These are phyloP conservation scores for Drosophila fulvimacula DNA, from an alignment of 2,888 invertebrate species.

Conservation along the genomic window DNA sequence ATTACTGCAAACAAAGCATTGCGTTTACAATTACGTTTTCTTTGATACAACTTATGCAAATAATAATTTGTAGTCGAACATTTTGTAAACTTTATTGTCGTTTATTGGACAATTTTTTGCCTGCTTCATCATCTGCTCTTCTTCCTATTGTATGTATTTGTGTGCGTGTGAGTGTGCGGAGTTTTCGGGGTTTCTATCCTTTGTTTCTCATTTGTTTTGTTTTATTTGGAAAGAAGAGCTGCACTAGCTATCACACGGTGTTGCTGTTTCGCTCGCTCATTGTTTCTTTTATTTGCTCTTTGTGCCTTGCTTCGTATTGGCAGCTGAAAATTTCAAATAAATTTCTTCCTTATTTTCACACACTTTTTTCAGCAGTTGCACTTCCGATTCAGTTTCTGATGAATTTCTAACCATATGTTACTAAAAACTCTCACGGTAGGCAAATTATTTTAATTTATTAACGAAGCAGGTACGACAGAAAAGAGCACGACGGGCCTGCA, in stretches of 20 bases:
- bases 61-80: slow-evolving; percentile 30
- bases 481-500: slow-evolving; percentile 49
- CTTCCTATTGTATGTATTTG: slow-evolving; percentile 71
- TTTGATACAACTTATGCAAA: slow-evolving; percentile 25
- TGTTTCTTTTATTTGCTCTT: slow-evolving; percentile 70
- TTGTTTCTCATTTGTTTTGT: slow-evolving; percentile 81
- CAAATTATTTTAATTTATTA: slow-evolving; percentile 21
- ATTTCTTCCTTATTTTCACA: slow-evolving; percentile 34
- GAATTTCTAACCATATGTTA: slow-evolving; percentile 4
- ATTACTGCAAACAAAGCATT: slow-evolving; percentile 31
- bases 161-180: slow-evolving; percentile 63
- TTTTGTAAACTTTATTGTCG: slow-evolving; percentile 52
- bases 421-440: slow-evolving; percentile 4
- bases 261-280: slow-evolving; percentile 66
- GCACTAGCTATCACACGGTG: slow-evolving; percentile 54
- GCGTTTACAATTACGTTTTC: slow-evolving; percentile 23
- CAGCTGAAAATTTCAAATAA: slow-evolving; percentile 61
- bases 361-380: slow-evolving; percentile 12
- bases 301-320: slow-evolving; percentile 66
- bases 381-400: neutral
- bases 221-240: slow-evolving; percentile 78
- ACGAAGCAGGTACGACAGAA: slow-evolving; percentile 33
- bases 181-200: slow-evolving; percentile 80
- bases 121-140: slow-evolving; percentile 66
- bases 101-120: slow-evolving; percentile 51